A percentile compares a stretch with the other conserved stretches of the same genome.
Conservation (phyloP, 2,888 invertebrate species). For the Lomographa bimaculata region DNA sequence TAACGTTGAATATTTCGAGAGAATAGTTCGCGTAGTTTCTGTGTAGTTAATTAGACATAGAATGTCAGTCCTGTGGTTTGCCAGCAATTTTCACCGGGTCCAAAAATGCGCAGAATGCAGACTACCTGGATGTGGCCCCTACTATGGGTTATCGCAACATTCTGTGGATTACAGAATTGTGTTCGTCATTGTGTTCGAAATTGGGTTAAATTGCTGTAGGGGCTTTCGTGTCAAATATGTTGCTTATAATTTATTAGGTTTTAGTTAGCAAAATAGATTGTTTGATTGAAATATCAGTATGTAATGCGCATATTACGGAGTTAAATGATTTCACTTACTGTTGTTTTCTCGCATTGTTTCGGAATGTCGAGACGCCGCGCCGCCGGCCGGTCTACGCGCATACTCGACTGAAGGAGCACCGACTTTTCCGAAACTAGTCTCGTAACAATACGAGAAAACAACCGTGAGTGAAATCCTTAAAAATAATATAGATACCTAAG, state of each 20-base stretch:
- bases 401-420: no score
- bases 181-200: conserved; percentile 23
- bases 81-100: conserved; percentile 24
- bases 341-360: no score
- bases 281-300: no score
- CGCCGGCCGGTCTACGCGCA: no score
- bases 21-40: conserved; percentile 26
- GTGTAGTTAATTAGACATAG: conserved; percentile 37
- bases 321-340: no score
- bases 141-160: conserved; percentile 30
- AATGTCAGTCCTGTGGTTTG: conserved; percentile 31
- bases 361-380: no score
- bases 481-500: no score
- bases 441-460: no score
- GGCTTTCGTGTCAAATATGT: conserved; percentile 30
- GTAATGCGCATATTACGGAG: no score
- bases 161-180: conserved; percentile 28
- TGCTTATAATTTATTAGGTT: conserved; percentile 4
- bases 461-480: no score
- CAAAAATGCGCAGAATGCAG: conserved; percentile 35
- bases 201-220: conserved; percentile 20
- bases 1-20: conserved; percentile 23
- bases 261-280: no score
- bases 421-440: no score
- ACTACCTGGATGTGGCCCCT: conserved; percentile 27